Conservation (phyloP, 1,140 invertebrate genomes). For the Drosophila virilis region DNA sequence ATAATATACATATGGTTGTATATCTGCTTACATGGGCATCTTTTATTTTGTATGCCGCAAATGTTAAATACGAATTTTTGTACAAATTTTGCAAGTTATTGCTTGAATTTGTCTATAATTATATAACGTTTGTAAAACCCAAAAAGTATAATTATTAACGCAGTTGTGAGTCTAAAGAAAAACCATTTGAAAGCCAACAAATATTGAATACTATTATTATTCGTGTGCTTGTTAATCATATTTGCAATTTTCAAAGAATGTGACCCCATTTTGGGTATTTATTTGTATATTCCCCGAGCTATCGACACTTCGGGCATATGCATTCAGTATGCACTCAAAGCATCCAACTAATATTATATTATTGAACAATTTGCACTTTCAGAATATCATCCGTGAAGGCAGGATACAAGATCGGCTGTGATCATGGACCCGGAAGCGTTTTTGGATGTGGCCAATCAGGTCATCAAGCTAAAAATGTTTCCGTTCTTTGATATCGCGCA, state of each 20-base stretch:
- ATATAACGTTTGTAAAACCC: slow-evolving; percentile 32
- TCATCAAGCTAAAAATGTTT: slow-evolving; percentile 99
- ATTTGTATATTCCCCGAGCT: no score
- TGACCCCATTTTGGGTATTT: no score
- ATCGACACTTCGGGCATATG: no score
- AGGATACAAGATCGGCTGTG: slow-evolving; percentile 65
- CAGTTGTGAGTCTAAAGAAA: neutral
- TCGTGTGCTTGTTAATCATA: neutral
- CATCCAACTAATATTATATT: neutral
- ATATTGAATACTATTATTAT: neutral
- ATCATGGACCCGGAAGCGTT: slow-evolving; percentile 98
- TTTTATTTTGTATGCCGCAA: neutral
- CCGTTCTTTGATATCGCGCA: slow-evolving; percentile 99
- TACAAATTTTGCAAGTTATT: slow-evolving; percentile 19
- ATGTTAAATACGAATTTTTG: slow-evolving; percentile 21
- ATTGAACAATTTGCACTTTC: neutral
- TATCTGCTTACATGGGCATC: slow-evolving; percentile 28
- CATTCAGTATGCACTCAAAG: no score
- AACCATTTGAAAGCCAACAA: neutral
- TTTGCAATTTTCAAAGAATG: no score
- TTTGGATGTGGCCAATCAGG: slow-evolving; percentile 98
- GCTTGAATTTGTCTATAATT: slow-evolving; percentile 20
- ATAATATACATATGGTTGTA: neutral
- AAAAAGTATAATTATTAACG: neutral
- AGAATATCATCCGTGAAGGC: slow-evolving; percentile 67